Evolutionary conservation across 2,888 invertebrate genomes (phyloP).

Genomic region (Cerceris ruficornis): DNA sequence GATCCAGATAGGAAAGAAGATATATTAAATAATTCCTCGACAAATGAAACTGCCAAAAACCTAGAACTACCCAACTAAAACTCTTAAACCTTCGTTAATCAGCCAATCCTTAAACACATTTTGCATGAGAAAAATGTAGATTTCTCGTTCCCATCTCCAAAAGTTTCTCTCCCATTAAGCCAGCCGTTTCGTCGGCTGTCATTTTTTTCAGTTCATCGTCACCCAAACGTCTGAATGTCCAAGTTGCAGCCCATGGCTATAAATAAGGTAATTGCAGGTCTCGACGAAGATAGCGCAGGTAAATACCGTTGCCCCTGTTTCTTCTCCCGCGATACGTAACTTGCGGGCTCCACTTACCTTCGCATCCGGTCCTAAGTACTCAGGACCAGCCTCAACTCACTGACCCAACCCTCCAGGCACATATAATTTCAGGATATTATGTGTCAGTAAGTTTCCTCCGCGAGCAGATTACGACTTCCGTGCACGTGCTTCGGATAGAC

Average conservation of each 20-base stretch:
- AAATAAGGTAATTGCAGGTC: conserved; percentile 67
- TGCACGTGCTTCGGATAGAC: conserved; percentile 51
- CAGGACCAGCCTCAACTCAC: conserved; percentile 45
- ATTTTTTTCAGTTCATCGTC: neutral
- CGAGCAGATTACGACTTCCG: conserved; percentile 51
- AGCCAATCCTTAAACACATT: too few species aligned
- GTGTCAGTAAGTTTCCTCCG: conserved; percentile 36
- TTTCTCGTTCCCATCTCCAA: too few species aligned
- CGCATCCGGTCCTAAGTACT: conserved; percentile 47
- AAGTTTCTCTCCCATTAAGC: neutral
- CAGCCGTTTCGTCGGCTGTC: neutral
- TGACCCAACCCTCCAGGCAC: conserved; percentile 55
- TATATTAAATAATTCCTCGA: too few species aligned
- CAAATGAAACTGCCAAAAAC: too few species aligned
- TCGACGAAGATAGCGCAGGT: conserved; percentile 64
- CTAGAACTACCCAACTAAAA: too few species aligned
- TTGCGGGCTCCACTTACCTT: conserved; percentile 45
- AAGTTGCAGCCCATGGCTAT: conserved; percentile 55
- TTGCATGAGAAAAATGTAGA: too few species aligned
- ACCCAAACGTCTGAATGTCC: conserved; percentile 18
- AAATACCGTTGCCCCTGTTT: conserved; percentile 49
- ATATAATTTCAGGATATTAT: conserved; percentile 57
- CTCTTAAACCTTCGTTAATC: too few species aligned
- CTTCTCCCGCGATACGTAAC: conserved; percentile 19
- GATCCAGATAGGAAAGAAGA: too few species aligned